Evolutionary conservation across 2,797 vertebrate genomes (phyloP).

Genomic region (Meriones psammophilus): DNA sequence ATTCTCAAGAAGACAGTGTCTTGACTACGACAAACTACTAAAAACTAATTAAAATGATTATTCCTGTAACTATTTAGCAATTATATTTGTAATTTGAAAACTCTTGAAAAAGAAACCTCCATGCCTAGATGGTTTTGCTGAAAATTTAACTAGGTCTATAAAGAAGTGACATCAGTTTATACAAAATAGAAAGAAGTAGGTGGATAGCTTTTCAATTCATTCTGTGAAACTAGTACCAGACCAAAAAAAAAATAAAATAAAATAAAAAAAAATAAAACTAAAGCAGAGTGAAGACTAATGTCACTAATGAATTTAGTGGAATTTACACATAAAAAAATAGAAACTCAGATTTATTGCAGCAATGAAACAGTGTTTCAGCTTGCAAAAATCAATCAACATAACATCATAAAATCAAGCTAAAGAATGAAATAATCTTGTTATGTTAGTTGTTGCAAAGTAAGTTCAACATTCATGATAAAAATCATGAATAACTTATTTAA

Average conservation of each 20-base stretch:
- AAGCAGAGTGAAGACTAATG: neutral
- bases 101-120: slow-evolving; percentile 14
- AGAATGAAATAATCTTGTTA: no score
- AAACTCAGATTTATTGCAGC: neutral
- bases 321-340: neutral
- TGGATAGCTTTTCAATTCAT: neutral
- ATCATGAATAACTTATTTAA: neutral
- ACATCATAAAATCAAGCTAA: neutral
- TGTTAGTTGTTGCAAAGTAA: slow-evolving; percentile 16
- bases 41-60: slow-evolving; percentile 5
- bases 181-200: neutral
- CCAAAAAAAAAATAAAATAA: neutral
- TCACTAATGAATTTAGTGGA: neutral
- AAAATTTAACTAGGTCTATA: slow-evolving; percentile 24
- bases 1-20: neutral
- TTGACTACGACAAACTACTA: slow-evolving; percentile 18
- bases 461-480: slow-evolving; percentile 36
- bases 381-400: neutral
- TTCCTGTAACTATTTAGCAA: neutral
- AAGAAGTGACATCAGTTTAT: neutral
- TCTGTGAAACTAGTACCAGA: neutral
- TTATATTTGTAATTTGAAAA: slow-evolving; percentile 21
- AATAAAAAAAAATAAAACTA: neutral
- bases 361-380: neutral
- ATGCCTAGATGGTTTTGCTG: neutral